Evolutionary conservation across 2,888 invertebrate genomes (phyloP).

Genomic region (Chesias legatella): DNA sequence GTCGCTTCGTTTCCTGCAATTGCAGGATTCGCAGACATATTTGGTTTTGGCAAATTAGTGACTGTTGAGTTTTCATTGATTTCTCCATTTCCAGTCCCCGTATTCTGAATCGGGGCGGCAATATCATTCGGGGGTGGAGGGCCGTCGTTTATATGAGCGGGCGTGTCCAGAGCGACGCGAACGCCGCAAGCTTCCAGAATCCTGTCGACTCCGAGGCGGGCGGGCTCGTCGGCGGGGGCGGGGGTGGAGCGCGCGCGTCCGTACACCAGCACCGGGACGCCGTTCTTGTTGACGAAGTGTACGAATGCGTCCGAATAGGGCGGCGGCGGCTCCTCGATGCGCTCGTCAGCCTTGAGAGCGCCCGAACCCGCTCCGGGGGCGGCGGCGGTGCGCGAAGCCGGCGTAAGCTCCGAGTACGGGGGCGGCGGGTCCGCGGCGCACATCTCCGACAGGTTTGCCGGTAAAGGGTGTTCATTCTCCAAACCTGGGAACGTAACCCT

Average conservation of each 20-base stretch:
- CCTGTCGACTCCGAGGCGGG: not conserved
- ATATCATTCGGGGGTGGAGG: no score
- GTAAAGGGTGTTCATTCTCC: not conserved
- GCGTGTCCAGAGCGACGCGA: no score
- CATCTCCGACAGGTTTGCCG: slow-evolving; percentile 2
- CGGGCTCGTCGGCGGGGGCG: no score
- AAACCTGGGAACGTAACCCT: slow-evolving; percentile 4
- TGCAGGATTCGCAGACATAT: no score
- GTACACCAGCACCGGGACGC: slow-evolving; percentile 42
- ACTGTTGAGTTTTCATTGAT: no score
- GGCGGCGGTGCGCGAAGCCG: not conserved
- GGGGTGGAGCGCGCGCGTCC: slow-evolving; percentile 12
- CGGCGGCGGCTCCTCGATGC: slow-evolving; percentile 54
- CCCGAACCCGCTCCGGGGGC: slow-evolving; percentile 5
- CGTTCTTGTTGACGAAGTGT: slow-evolving; percentile 42
- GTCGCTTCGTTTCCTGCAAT: no score
- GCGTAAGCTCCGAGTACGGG: slow-evolving; percentile 51
- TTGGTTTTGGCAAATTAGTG: no score
- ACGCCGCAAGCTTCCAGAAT: not conserved
- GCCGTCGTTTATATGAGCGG: no score
- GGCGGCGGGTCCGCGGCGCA: slow-evolving; percentile 47
- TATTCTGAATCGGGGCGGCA: no score
- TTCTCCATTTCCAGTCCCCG: no score
- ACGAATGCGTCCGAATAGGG: slow-evolving; percentile 60
- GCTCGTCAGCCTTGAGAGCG: slow-evolving; percentile 4